phyloP scores from a whole-genome alignment of 2,888 invertebrate species.

The Orchestes rusci region DNA sequence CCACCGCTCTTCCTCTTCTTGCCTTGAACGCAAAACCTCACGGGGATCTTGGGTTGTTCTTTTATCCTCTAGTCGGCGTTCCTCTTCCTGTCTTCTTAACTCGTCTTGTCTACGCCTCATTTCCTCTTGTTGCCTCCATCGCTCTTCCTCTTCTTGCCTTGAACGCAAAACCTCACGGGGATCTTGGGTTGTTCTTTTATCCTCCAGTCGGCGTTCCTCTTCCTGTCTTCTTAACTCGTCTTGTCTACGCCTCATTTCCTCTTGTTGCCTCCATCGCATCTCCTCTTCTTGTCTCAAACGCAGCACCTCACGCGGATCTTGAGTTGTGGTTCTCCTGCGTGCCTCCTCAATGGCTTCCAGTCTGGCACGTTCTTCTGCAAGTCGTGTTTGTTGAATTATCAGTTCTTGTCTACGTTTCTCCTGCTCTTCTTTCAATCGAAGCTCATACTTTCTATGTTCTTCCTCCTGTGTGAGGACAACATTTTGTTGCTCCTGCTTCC shows the following conservation, averaged over 20 bases:
- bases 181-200: no score
- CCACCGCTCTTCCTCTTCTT: conserved; percentile 11
- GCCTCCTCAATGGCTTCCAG: conserved; percentile 9
- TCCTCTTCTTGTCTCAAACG: not conserved
- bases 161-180: no score
- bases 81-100: conserved; percentile 20
- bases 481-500: conserved; percentile 2
- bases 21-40: conserved; percentile 7
- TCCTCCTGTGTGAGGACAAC: conserved; percentile 6
- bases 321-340: not conserved
- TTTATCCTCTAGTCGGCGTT: conserved; percentile 24
- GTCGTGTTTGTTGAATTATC: no score
- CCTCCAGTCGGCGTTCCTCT: conserved; percentile 9
- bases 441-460: conserved; percentile 13
- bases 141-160: conserved; percentile 3
- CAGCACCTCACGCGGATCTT: no score
- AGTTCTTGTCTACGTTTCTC: conserved; percentile 11
- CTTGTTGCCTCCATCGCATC: conserved; percentile 18
- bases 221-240: conserved; percentile 12
- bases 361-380: no score
- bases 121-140: conserved; percentile 25
- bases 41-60: no score
- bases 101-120: conserved; percentile 26
- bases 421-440: conserved; percentile 13
- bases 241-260: conserved; percentile 29